Conservation (phyloP, 1,140 invertebrate genomes). For the Neuroterus valhalla region DNA sequence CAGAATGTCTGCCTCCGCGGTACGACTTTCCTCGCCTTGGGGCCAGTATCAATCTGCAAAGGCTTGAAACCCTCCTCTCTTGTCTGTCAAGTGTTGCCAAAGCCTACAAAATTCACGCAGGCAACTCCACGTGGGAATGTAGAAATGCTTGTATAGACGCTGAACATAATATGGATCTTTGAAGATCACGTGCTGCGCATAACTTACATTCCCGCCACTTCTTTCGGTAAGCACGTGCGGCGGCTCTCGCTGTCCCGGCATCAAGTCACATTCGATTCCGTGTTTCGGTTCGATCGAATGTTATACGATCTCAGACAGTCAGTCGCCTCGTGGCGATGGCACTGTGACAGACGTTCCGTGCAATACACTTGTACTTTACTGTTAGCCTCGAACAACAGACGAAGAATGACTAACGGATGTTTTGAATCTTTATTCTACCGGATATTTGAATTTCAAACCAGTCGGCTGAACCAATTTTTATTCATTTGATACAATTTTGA, state of each 20-base stretch:
- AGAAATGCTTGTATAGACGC: conserved; percentile 58
- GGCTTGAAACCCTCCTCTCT: not conserved
- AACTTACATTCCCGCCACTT: conserved; percentile 67
- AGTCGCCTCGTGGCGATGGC: conserved; percentile 59
- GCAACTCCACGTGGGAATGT: conserved; percentile 29
- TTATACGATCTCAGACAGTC: conserved; percentile 62
- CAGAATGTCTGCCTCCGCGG: too few relatives aligned
- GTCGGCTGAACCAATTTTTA: not conserved
- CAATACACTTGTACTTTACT: not conserved
- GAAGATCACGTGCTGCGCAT: conserved; percentile 71
- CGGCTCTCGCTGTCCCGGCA: conserved; percentile 35
- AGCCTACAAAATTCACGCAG: conserved; percentile 36
- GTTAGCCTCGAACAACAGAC: conserved; percentile 18
- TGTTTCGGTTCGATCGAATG: conserved; percentile 63
- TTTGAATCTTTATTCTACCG: too few relatives aligned
- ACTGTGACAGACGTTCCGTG: conserved; percentile 52
- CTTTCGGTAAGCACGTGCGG: conserved; percentile 60
- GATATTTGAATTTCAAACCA: too few relatives aligned
- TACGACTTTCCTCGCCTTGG: too few relatives aligned
- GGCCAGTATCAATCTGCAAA: too few relatives aligned
- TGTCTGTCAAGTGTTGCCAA: conserved; percentile 35
- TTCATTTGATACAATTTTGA: too few relatives aligned
- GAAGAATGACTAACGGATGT: not conserved
- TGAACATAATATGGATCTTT: conserved; percentile 48
- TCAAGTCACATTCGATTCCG: conserved; percentile 45